Evolutionary conservation across 2,113 vertebrate species (phyloP), one percentile per base, ranked within the genome.

Genomic region (Leuciscus idus): DNA sequence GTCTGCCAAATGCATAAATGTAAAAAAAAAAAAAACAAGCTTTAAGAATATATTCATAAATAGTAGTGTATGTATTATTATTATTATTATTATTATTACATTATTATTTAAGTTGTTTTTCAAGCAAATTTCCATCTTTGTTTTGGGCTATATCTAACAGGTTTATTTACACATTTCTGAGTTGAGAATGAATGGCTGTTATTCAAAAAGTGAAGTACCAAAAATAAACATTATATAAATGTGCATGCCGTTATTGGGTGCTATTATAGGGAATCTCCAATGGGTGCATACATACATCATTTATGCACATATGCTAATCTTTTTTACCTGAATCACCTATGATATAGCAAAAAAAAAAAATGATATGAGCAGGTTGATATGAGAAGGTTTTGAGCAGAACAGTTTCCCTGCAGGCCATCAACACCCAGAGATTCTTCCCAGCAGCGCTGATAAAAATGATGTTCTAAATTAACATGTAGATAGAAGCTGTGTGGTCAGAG

Each of bases 381-480:
- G 15, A 6, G 43, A 15, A 26, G 39, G 72, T 48, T 74, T 48
- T 74, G 23, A 74, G 43, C 12, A 48, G 43, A 15, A 26, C 39
- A 19, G 6, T 78, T 36, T 86, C 57, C 46, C 73, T 57, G 48
- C 21, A 55, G 57, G 80, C 36, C 81, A 52, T 73, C 19, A 79
- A 80, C 57, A 86, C 74, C 43, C 36, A 72, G 28, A 75, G 21
- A 81, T 74, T 46, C 43, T 52, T 80, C 43, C 30, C 48, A 86
- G 43, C 74, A 55, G 55, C 36, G 30, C 62, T 55, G 81, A 79
- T 79, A n/a, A 68, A 62, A 72, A 81, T 43, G 5, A 84, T 77
- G 21, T 72, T 59, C 28, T 52, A 39, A 79, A 75, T 68, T 64
- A 84, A 80, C 68, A 87, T 72, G 43, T 28, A 80, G 21, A 85